Percentiles rank a stretch among this genome's conserved stretches.
These are phyloP conservation scores for Strigamia transsilvanica DNA, from an alignment of 2,888 invertebrate species.

Conservation along the genomic window DNA sequence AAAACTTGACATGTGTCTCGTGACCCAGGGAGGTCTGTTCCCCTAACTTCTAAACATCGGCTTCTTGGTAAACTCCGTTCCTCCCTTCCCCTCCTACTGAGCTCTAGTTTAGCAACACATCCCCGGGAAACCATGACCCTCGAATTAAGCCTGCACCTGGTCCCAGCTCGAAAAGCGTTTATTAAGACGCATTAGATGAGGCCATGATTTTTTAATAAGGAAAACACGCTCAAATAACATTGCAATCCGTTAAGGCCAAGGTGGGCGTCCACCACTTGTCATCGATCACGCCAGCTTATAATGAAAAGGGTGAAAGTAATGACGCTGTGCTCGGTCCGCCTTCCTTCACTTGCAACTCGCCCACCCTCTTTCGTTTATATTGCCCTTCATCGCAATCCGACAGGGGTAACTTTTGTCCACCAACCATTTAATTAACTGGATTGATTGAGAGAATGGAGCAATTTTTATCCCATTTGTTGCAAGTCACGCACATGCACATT, in stretches of 20 bases:
- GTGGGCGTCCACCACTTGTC: constrained; percentile 31
- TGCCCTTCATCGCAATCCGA: constrained; percentile 26
- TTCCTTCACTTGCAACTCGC: constrained; percentile 10
- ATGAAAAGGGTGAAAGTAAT: constrained; percentile 28
- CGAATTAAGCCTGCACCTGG: constrained; percentile 16
- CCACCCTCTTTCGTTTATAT: constrained; percentile 1
- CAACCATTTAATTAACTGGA: constrained; percentile 23
- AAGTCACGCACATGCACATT: constrained; percentile 35
- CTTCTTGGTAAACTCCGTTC: neutral
- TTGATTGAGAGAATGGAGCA: constrained; percentile 33
- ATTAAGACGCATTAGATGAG: neutral
- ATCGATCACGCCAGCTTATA: constrained; percentile 32
- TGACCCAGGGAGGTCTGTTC: neutral
- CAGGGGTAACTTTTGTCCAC: constrained; percentile 17
- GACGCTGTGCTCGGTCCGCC: constrained; percentile 4
- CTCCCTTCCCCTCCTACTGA: neutral
- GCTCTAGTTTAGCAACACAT: constrained; percentile 4
- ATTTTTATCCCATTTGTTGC: constrained; percentile 38
- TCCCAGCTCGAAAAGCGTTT: constrained; percentile 6
- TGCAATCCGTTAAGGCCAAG: constrained; percentile 12
- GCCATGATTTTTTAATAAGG: constrained; percentile 31
- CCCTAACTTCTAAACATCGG: neutral
- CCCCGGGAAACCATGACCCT: constrained; percentile 21
- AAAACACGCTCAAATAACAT: neutral
- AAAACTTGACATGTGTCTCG: constrained; percentile 24